phyloP scores from a whole-genome alignment of 2,113 vertebrate genomes.

The Agelaius phoeniceus region DNA sequence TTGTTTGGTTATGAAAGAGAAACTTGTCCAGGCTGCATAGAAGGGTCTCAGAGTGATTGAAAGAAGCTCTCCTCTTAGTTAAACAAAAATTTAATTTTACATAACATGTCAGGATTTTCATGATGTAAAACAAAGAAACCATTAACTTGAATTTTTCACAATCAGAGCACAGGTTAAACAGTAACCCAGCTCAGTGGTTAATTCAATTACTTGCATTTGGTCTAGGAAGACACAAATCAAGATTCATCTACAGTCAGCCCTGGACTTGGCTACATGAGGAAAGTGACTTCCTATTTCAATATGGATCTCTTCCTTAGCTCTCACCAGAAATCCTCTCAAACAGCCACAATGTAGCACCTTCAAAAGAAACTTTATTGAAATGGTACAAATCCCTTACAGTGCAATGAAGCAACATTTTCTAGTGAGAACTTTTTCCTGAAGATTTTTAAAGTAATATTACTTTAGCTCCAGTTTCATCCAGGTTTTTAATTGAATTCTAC shows the following conservation, averaged over 20 bases:
- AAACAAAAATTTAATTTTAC: not conserved
- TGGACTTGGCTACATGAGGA: not conserved
- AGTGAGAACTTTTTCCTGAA: not conserved
- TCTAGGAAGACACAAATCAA: not conserved
- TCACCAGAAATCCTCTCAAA: not conserved
- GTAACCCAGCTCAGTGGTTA: not conserved
- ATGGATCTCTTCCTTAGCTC: not conserved
- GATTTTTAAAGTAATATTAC: not conserved
- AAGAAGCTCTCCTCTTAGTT: not conserved
- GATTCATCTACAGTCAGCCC: not conserved
- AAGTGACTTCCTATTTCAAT: not conserved
- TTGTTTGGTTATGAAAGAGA: not conserved
- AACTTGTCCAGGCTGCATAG: not conserved
- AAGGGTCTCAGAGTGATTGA: not conserved
- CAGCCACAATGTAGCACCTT: not conserved
- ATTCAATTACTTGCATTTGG: not conserved
- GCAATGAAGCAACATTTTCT: not conserved
- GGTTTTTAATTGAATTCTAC: not conserved
- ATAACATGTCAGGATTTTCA: not conserved
- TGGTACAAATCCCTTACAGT: fast-evolving
- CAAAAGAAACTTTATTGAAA: not conserved
- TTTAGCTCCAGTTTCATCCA: not conserved
- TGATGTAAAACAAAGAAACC: not conserved
- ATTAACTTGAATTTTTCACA: not conserved
- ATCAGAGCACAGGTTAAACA: not conserved